These are phyloP conservation scores for Byasa hedistus DNA, from an alignment of 2,888 invertebrate genomes.

Conservation along the genomic window DNA sequence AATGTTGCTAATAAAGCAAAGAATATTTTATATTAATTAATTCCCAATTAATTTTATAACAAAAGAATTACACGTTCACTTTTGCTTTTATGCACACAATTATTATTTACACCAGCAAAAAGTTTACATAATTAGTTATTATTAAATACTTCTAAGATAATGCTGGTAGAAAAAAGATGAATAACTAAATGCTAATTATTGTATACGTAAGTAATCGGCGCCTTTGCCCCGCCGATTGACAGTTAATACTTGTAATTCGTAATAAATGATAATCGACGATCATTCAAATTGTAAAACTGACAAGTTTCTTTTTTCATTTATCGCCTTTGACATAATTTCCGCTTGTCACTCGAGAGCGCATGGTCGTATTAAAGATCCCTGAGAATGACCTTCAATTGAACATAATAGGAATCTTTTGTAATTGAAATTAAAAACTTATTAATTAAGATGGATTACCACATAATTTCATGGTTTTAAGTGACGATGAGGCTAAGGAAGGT, in stretches of 20 bases:
- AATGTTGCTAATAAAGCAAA: not conserved
- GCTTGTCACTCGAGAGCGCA: not conserved
- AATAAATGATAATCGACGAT: slow-evolving; percentile 1
- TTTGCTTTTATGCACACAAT: not conserved
- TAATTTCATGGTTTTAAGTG: no score
- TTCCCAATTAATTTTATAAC: slow-evolving; percentile 16
- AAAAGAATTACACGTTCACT: slow-evolving; percentile 10
- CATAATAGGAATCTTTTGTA: no score
- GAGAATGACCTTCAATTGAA: no score
- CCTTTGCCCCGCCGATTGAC: slow-evolving; percentile 3
- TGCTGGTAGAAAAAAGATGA: not conserved
- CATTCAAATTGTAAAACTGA: not conserved
- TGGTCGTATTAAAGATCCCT: no score
- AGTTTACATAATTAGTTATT: not conserved
- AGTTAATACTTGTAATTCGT: slow-evolving; percentile 10
- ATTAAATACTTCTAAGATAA: slow-evolving; percentile 1
- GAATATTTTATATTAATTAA: not conserved
- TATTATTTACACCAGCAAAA: slow-evolving; percentile 4
- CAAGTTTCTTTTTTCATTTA: not conserved
- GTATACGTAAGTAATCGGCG: not conserved
- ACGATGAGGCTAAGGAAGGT: no score
- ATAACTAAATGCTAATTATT: not conserved
- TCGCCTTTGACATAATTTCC: not conserved
- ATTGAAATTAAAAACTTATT: no score
- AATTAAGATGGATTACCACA: no score